phyloP scores from a whole-genome alignment of 2,888 invertebrate genomes.

The Melolontha melolontha region DNA sequence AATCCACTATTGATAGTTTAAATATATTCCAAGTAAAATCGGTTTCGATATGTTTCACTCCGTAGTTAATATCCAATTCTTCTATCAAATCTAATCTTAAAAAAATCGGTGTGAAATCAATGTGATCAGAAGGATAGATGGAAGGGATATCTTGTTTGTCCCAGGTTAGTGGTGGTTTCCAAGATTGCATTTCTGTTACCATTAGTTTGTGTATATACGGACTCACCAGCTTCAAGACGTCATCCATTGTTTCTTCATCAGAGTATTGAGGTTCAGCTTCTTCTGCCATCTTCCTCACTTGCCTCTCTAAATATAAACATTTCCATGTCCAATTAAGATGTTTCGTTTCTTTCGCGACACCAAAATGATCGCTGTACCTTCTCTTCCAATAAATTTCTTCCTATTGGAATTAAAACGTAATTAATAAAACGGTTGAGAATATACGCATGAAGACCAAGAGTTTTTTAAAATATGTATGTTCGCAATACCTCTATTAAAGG shows the following conservation, averaged over 20 bases:
- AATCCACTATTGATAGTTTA: conserved; percentile 72
- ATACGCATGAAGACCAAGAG: too few species aligned
- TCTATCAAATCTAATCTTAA: conserved; percentile 67
- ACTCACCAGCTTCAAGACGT: conserved; percentile 59
- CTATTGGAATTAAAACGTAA: conserved; percentile 40
- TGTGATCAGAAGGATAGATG: conserved; percentile 68
- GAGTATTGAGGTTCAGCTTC: conserved; percentile 61
- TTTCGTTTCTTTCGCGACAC: conserved; percentile 52
- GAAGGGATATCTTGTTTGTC: conserved; percentile 62
- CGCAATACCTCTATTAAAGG: conserved; percentile 69
- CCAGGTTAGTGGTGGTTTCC: conserved; percentile 67
- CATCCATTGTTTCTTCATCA: conserved; percentile 60
- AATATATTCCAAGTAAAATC: conserved; percentile 72
- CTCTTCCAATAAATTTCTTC: conserved; percentile 76
- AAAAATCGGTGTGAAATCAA: conserved; percentile 71
- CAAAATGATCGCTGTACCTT: conserved; percentile 64
- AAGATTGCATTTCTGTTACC: conserved; percentile 69
- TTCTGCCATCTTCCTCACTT: conserved; percentile 61
- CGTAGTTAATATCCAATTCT: conserved; percentile 67
- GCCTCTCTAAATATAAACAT: conserved; percentile 61
- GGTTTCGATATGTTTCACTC: conserved; percentile 66
- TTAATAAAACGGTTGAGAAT: conserved; percentile 2
- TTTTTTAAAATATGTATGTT: too few species aligned
- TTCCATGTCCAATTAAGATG: conserved; percentile 62
- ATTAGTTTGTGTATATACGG: conserved; percentile 68